Conservation (phyloP, 2,888 invertebrate species). For the Pollenia angustigena region DNA sequence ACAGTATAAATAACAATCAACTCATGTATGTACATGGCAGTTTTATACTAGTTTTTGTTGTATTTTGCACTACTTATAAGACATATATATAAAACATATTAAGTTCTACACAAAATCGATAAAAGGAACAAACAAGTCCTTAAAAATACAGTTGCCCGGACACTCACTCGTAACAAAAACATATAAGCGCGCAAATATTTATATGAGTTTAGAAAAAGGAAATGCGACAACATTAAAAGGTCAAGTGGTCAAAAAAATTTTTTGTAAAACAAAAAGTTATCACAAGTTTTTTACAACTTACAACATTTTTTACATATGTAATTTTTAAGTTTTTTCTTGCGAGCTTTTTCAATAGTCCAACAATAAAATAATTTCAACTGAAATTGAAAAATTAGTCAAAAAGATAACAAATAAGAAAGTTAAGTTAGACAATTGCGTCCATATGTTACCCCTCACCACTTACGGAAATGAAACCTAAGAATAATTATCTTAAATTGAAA, state of each 20-base stretch:
- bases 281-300: neutral
- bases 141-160: neutral
- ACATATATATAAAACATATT: no score
- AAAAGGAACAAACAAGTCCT: slow-evolving; percentile 11
- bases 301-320: slow-evolving; percentile 29
- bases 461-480: no score
- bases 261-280: slow-evolving; percentile 32
- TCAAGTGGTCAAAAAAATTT: slow-evolving; percentile 44
- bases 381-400: slow-evolving; percentile 5
- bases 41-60: no score
- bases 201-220: slow-evolving; percentile 37
- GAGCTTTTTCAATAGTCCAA: neutral
- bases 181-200: slow-evolving; percentile 12
- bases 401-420: slow-evolving; percentile 28
- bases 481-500: no score
- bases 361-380: slow-evolving; percentile 23
- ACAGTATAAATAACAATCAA: no score
- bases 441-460: no score
- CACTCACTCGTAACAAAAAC: neutral
- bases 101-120: neutral
- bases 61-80: no score
- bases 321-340: slow-evolving; percentile 6
- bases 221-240: slow-evolving; percentile 61
- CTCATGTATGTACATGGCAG: no score
- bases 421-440: neutral